Conservation (phyloP, 2,113 vertebrate species). For the Zingel zingel region DNA sequence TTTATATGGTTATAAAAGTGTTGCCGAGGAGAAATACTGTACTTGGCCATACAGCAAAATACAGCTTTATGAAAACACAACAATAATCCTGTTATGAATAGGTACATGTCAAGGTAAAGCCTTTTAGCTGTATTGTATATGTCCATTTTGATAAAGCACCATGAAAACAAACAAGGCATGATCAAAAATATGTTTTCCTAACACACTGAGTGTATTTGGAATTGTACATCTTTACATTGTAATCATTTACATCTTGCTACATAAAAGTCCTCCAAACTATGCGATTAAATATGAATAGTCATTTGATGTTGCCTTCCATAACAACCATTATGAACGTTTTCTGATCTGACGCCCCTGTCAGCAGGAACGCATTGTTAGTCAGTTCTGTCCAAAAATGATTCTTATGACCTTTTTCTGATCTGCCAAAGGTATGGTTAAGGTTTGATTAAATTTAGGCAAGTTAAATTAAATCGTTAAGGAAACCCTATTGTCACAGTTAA, state of each 20-base stretch:
- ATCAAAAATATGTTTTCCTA: too few species aligned
- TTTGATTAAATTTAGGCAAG: not conserved
- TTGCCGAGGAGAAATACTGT: not conserved
- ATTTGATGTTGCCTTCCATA: not conserved
- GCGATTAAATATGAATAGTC: not conserved
- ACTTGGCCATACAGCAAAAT: not conserved
- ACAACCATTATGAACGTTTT: not conserved
- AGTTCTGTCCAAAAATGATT: not conserved
- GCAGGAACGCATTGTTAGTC: not conserved
- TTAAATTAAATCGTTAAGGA: not conserved
- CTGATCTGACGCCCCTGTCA: not conserved
- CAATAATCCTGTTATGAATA: not conserved
- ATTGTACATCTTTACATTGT: not conserved
- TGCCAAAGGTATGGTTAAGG: too few species aligned
- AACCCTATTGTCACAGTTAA: not conserved
- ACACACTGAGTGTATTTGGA: not conserved
- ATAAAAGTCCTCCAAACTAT: not conserved
- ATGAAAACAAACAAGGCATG: not conserved
- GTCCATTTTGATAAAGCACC: not conserved
- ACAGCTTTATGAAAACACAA: not conserved
- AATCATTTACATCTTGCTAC: too few species aligned
- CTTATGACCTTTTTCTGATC: too few species aligned
- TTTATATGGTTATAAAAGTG: conserved; percentile 9
- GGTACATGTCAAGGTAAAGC: not conserved
- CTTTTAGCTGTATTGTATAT: not conserved